Evolutionary conservation across 2,888 invertebrate genomes (phyloP).

Genomic region (Drosophila putrida): DNA sequence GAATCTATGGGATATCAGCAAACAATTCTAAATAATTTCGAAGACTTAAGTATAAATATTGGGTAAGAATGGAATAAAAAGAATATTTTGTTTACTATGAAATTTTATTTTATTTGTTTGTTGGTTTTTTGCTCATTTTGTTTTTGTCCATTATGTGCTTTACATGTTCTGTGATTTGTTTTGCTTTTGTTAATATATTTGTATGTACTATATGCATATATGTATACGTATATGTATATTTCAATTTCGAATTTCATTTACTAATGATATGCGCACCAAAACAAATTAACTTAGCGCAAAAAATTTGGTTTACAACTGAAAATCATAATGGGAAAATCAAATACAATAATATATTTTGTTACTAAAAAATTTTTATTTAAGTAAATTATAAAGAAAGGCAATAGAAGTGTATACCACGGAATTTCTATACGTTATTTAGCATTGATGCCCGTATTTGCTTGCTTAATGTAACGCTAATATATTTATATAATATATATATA

Average conservation of each 20-base stretch:
- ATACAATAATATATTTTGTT: constrained; percentile 37
- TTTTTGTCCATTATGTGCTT: constrained; percentile 76
- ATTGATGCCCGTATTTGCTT: constrained; percentile 59
- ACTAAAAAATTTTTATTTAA: constrained; percentile 70
- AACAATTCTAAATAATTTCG: no score
- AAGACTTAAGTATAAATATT: no score
- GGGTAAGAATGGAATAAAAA: constrained; percentile 3
- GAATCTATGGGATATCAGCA: no score
- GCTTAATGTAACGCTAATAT: constrained; percentile 74
- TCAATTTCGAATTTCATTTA: constrained; percentile 68
- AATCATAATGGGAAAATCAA: constrained; percentile 32
- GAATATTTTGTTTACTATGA: constrained; percentile 64
- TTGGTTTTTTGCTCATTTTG: constrained; percentile 41
- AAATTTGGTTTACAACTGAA: constrained; percentile 35
- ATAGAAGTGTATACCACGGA: constrained; percentile 72
- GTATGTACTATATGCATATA: constrained; percentile 62
- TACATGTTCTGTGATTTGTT: constrained; percentile 69
- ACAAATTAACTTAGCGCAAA: constrained; percentile 66
- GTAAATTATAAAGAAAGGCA: constrained; percentile 79
- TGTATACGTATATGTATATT: constrained; percentile 58
- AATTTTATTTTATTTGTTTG: constrained; percentile 69
- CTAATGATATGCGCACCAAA: constrained; percentile 76
- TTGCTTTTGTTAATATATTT: constrained; percentile 54
- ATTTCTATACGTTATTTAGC: constrained; percentile 68
- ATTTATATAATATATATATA: constrained; percentile 38